Percentiles rank a stretch among this genome's conserved stretches.
These are phyloP conservation scores for Rhizomys pruinosus DNA, from an alignment of 2,113 vertebrate species.

Conservation along the genomic window DNA sequence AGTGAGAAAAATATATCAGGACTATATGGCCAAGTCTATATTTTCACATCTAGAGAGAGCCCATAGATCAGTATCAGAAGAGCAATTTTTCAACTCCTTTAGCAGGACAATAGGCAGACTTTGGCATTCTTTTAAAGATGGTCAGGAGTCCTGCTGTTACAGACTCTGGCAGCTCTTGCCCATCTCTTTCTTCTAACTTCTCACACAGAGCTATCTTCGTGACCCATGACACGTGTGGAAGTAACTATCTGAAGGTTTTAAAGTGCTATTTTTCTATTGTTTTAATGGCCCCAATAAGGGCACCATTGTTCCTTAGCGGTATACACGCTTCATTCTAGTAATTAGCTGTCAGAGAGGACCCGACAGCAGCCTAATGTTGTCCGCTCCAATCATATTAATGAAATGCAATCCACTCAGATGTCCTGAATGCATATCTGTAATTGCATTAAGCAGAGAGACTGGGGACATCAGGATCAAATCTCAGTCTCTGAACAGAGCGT, in stretches of 20 bases:
- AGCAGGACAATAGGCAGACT: slow-evolving; percentile 30
- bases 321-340: slow-evolving; percentile 96
- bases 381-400: slow-evolving; percentile 98
- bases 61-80: fast-evolving
- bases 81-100: not conserved
- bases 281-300: slow-evolving; percentile 84
- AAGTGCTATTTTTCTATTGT: slow-evolving; percentile 77
- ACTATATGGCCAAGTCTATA: not conserved
- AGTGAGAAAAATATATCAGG: not conserved
- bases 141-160: slow-evolving; percentile 8
- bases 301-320: slow-evolving; percentile 95
- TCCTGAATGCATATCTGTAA: slow-evolving; percentile 96
- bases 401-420: slow-evolving; percentile 96
- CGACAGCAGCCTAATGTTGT: slow-evolving; percentile 97
- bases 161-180: not conserved
- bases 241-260: slow-evolving; percentile 66
- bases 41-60: not conserved
- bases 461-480: slow-evolving; percentile 89
- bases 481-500: slow-evolving; percentile 86
- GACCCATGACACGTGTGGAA: slow-evolving; percentile 40
- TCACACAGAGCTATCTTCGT: slow-evolving; percentile 48
- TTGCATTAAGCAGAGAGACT: slow-evolving; percentile 91
- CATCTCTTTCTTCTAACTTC: not conserved
- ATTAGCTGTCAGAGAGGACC: slow-evolving; percentile 98
- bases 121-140: not conserved